These are phyloP conservation scores for Cydia amplana DNA, from an alignment of 1,140 invertebrate genomes.

Conservation along the genomic window DNA sequence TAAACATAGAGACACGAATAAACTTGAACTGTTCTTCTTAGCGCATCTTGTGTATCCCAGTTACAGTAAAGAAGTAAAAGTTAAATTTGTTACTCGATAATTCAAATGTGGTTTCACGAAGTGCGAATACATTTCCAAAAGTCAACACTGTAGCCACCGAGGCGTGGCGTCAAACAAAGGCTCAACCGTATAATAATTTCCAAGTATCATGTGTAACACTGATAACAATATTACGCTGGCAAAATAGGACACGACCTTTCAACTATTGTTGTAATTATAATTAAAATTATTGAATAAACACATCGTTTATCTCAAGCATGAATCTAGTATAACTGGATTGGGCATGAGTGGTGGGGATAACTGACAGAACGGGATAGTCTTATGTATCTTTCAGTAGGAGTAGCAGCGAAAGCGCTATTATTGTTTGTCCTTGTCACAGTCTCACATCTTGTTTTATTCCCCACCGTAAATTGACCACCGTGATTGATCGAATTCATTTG, in stretches of 20 bases:
- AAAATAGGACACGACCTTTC: background rate
- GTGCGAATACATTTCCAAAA: constrained; percentile 22
- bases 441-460: too few relatives aligned
- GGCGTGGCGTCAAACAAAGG: constrained; percentile 34
- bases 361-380: too few relatives aligned
- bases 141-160: constrained; percentile 25
- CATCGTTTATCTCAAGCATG: background rate
- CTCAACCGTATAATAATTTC: background rate
- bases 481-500: too few relatives aligned
- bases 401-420: too few relatives aligned
- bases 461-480: too few relatives aligned
- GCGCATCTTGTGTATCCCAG: constrained; percentile 12
- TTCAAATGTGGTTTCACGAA: background rate
- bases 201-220: background rate
- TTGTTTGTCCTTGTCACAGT: too few relatives aligned
- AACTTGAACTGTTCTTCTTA: background rate
- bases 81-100: constrained; percentile 11
- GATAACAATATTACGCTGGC: background rate
- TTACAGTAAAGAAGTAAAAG: constrained; percentile 2
- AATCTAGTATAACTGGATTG: too few relatives aligned
- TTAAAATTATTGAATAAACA: constrained; percentile 5
- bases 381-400: too few relatives aligned
- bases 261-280: constrained; percentile 9
- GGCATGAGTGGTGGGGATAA: too few relatives aligned
- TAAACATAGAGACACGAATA: constrained; percentile 15